Evolutionary conservation across 2,888 invertebrate genomes (phyloP), one percentile per base, ranked within the genome.

Genomic region (Hirtodrosophila alboralis): DNA sequence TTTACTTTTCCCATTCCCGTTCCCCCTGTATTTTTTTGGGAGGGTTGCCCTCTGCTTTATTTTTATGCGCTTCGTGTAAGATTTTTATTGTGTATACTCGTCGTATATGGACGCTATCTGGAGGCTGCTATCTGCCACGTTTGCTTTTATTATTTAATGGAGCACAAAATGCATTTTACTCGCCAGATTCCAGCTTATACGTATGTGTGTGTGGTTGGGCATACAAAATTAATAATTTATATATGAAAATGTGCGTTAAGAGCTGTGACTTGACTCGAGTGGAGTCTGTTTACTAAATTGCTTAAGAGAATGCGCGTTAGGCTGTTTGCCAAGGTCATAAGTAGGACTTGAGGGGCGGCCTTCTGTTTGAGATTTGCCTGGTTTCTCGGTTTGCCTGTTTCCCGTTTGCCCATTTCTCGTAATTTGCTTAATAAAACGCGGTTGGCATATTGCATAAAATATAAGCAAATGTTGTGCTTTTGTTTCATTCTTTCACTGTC

Each of bases 241-340:
- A 78, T 75, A 87, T 74, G 88, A 88, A 88, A 89, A 89, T 88
- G 88, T 89, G 89, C 84, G 80, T 80, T 88, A 79, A 88, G 88
- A 89, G 89, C 75, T 59, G 75, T 41, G 64, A 54, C 8, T 23
- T 33, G 49, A 49, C 34, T 70, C 43, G 58, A 76, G 60, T 36
- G 47, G 47, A 75, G 84, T 86, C 69, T 80, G 86, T 84, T 81
- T 81, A 75, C 85, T 75, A 84, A 81, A 86, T 81, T 84, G 86
- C 84, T 81, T 74, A 84, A 81, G 68, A 60, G 71, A 86, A 70
- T 77, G 74, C 58, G 62, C 68, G 72, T 75, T 67, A 69, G 80
- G 74, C 79, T 80, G 81, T 86, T 75, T 84, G 81, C 79, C 81
- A 81, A 81, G 86, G 81, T 81, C 86, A 79, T 84, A 86, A 86